Base-by-base conservation (phyloP, 1,140 invertebrate genomes). In the Nasonia giraulti region DNA sequence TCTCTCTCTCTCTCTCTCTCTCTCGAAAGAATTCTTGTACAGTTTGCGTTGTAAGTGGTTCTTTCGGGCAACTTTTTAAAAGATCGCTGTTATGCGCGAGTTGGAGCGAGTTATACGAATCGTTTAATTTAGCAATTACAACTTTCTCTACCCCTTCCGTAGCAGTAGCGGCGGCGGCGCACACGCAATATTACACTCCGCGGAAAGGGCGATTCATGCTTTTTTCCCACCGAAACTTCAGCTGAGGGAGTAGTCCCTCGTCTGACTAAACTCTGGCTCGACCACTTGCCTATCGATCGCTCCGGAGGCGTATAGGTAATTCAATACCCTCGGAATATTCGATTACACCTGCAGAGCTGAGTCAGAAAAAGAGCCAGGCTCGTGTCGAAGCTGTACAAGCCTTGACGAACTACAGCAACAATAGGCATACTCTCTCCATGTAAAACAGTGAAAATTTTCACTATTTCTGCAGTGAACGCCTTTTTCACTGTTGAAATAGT, bases 21-120 rank as follows among this genome's bases (percentile, higher is more conserved):
- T 27, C 27, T 27, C 27, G 27, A 2, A 62, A 33, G 33, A 69
- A 68, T 69, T 31, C 68, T 71, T 71, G 3, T 71, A 33, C 27
- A 71, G 31, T 71, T 71, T 71, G 68, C 68, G 33, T 71, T 71
- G 68, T 71, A 71, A 71, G 68, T 71, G 12, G 27, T 71, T 31
- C 68, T 71, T 71, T 71, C 68, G 68, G 68, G 11, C 23, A 71
- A 71, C 68, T 71, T 71, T 71, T 71, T 71, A 71, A 71, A 71
- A 8, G 27, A 62, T 71, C 68, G 68, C 31, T 71, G 17, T 31
- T 71, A 71, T 12, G 27, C 20, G 27, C 8, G 0, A 11, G 23
- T 71, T 71, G 23, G 27, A 44, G 40, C 8, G 68, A 71, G 23
- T 71, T 71, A 31, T 11, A 14, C 55, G 68, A 71, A 71, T 71